Evolutionary conservation across 2,797 vertebrate species (phyloP).

Genomic region (Crenichthys baileyi): DNA sequence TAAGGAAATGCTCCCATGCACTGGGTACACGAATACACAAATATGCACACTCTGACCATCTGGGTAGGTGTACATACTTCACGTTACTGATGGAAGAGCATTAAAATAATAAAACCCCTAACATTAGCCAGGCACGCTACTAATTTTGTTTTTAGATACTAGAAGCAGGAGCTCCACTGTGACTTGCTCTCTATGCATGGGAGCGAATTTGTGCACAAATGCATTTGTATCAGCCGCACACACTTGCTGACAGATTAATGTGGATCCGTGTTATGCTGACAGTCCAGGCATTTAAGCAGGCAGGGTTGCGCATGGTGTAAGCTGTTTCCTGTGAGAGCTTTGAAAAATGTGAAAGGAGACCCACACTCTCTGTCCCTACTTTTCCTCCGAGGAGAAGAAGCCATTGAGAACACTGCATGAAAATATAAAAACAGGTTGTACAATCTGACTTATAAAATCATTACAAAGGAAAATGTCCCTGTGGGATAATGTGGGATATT

Average conservation of each 20-base stretch:
- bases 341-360: slow-evolving; percentile 31
- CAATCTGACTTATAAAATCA: slow-evolving; percentile 49
- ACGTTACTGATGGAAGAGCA: slow-evolving; percentile 12
- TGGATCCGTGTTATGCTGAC: slow-evolving; percentile 38
- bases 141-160: slow-evolving; percentile 22
- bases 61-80: slow-evolving; percentile 23
- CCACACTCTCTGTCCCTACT: slow-evolving; percentile 22
- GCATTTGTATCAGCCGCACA: slow-evolving; percentile 21
- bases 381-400: slow-evolving; percentile 28
- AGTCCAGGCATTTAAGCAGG: slow-evolving; percentile 36
- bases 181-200: slow-evolving; percentile 13
- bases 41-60: slow-evolving; percentile 19
- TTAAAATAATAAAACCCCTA: slow-evolving; percentile 11
- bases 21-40: slow-evolving; percentile 2
- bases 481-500: slow-evolving; percentile 58
- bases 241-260: slow-evolving; percentile 38
- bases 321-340: slow-evolving; percentile 35
- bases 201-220: slow-evolving; percentile 9
- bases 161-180: slow-evolving; percentile 4
- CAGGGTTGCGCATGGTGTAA: slow-evolving; percentile 37
- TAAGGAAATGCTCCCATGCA: slow-evolving; percentile 9
- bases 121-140: background rate
- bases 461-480: slow-evolving; percentile 58
- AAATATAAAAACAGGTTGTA: slow-evolving; percentile 54
- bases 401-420: slow-evolving; percentile 34